Evolutionary conservation across 1,140 invertebrate species (phyloP).

Genomic region (Tetramorium simillimum): DNA sequence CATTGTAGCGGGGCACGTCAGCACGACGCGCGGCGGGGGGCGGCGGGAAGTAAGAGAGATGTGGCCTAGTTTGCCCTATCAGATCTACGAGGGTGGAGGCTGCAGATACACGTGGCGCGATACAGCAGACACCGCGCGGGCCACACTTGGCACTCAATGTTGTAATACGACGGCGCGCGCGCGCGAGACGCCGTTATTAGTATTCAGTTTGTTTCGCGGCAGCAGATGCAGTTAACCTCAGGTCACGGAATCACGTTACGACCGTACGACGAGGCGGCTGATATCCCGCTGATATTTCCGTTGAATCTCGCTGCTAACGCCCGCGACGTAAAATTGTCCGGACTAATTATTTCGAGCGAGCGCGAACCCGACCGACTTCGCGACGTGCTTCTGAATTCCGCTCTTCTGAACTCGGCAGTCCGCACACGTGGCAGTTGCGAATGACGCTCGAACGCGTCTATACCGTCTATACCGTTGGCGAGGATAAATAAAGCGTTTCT

Average conservation of each 20-base stretch:
- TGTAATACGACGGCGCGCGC: slow-evolving; percentile 54
- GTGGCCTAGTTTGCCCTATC: slow-evolving; percentile 45
- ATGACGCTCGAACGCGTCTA: neutral
- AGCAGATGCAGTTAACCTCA: slow-evolving; percentile 78
- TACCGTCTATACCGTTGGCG: neutral
- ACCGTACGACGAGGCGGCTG: slow-evolving; percentile 2
- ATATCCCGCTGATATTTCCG: slow-evolving; percentile 66
- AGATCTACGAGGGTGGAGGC: slow-evolving; percentile 49
- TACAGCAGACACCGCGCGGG: slow-evolving; percentile 10
- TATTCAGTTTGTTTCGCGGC: slow-evolving; percentile 79
- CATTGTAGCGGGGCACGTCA: slow-evolving; percentile 2
- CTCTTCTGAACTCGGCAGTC: too few relatives aligned
- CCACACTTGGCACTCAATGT: slow-evolving; percentile 72
- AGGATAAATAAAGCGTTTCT: neutral
- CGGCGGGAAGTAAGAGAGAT: neutral
- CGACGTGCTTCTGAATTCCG: neutral
- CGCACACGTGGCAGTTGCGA: neutral
- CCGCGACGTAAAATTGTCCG: slow-evolving; percentile 57
- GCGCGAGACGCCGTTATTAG: slow-evolving; percentile 71
- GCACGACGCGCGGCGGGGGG: neutral
- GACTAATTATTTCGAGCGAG: slow-evolving; percentile 57
- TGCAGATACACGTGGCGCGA: slow-evolving; percentile 3
- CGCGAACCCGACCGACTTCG: neutral
- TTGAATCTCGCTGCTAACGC: neutral
- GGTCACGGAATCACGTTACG: slow-evolving; percentile 64